phyloP scores from a whole-genome alignment of 2,113 vertebrate genomes.

The Paracanthobrama guichenoti region DNA sequence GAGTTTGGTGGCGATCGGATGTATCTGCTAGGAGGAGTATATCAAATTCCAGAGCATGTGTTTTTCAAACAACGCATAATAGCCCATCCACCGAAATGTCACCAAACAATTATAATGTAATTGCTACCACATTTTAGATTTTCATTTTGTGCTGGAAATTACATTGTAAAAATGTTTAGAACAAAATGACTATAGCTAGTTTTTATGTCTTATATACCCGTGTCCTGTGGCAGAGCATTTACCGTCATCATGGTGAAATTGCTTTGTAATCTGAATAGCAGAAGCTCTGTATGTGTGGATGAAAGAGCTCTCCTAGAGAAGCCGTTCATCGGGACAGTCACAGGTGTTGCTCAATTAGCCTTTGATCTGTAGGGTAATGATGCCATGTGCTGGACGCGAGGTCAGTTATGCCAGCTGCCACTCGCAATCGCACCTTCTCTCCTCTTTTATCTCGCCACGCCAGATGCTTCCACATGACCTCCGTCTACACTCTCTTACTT shows the following conservation, averaged over 20 bases:
- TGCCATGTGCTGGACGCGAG: background rate
- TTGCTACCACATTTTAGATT: background rate
- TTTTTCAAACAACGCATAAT: too few species aligned
- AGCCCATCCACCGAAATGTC: too few species aligned
- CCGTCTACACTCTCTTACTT: background rate
- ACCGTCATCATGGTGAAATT: background rate
- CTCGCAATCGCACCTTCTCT: background rate
- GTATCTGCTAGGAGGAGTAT: too few species aligned
- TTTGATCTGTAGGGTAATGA: slow-evolving; percentile 35
- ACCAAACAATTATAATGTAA: background rate
- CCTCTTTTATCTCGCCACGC: slow-evolving; percentile 1
- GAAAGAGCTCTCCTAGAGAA: background rate
- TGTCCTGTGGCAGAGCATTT: background rate
- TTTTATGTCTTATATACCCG: background rate
- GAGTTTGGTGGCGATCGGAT: too few species aligned
- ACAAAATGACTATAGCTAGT: background rate
- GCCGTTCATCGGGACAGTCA: background rate
- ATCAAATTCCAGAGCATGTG: too few species aligned
- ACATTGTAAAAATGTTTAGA: background rate
- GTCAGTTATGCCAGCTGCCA: slow-evolving; percentile 12
- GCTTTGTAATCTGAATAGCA: background rate
- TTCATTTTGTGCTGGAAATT: background rate
- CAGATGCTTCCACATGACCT: slow-evolving; percentile 18
- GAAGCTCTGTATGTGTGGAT: background rate
- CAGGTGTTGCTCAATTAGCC: slow-evolving; percentile 28